Evolutionary conservation across 2,797 vertebrate species (phyloP).

Genomic region (Mionectes olivaceus): DNA sequence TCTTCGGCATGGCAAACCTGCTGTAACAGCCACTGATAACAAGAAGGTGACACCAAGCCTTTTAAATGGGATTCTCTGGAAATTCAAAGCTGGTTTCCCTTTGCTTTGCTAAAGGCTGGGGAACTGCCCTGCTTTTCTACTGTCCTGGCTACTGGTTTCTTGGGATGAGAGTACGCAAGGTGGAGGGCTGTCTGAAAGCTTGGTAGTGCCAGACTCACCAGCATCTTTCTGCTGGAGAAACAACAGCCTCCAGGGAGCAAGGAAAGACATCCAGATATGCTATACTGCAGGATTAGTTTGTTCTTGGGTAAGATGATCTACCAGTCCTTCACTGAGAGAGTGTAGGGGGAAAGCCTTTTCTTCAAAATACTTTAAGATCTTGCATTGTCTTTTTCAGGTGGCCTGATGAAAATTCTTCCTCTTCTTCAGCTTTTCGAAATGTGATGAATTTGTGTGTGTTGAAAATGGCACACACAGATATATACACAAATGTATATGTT

Average conservation of each 20-base stretch:
- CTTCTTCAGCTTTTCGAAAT: not conserved
- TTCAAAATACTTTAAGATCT: not conserved
- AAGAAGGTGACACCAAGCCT: not conserved
- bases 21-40: not conserved
- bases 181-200: not conserved
- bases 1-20: not conserved
- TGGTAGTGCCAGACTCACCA: not conserved
- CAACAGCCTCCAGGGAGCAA: not conserved
- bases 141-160: not conserved
- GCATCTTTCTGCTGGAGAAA: not conserved
- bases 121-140: not conserved
- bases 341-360: not conserved
- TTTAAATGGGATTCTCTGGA: not conserved
- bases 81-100: not conserved
- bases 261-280: not conserved
- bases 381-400: not conserved
- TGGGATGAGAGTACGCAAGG: fast-evolving
- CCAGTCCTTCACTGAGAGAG: not conserved
- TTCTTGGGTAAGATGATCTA: not conserved
- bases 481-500: not conserved
- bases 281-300: not conserved
- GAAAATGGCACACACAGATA: not conserved
- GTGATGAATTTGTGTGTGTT: not conserved
- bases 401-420: not conserved
- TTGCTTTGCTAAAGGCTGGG: not conserved